Percentiles rank a stretch among this genome's conserved stretches.
Evolutionary conservation across 2,797 vertebrate species (phyloP).

Genomic region (Protosalanx chinensis): DNA sequence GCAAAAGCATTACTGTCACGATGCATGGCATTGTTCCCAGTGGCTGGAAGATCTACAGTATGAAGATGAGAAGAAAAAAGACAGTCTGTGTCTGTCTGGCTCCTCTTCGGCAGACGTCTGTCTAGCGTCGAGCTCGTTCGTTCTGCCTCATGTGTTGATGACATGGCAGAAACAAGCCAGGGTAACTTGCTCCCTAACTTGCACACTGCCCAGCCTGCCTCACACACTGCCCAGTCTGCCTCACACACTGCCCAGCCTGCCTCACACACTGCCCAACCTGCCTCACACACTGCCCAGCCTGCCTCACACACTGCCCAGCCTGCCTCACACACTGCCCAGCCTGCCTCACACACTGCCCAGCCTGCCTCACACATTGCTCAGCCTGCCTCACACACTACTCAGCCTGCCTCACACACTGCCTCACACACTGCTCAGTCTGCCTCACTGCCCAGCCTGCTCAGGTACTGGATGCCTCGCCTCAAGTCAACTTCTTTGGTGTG

Average conservation of each 20-base stretch:
- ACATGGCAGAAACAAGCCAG: constrained; percentile 10
- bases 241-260: too few relatives aligned
- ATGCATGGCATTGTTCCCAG: constrained; percentile 19
- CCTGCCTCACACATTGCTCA: too few relatives aligned
- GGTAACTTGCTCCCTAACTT: constrained; percentile 1
- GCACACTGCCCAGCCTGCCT: neutral
- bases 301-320: too few relatives aligned
- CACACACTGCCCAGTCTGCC: too few relatives aligned
- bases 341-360: too few relatives aligned
- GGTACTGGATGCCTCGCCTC: neutral
- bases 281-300: too few relatives aligned
- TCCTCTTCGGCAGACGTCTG: constrained; percentile 3
- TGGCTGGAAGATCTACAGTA: neutral
- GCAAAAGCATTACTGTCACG: constrained; percentile 11
- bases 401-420: too few relatives aligned
- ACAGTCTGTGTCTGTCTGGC: constrained; percentile 17
- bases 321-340: neutral
- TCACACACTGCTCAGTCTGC: too few relatives aligned
- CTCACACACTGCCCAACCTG: too few relatives aligned
- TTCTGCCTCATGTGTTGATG: constrained; percentile 17
- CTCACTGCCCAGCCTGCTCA: neutral
- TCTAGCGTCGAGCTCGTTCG: constrained; percentile 34
- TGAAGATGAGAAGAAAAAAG: constrained; percentile 12
- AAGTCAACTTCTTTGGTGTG: neutral
- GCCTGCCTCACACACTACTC: too few relatives aligned